Percentiles rank a stretch among this genome's conserved stretches.
Evolutionary conservation across 2,888 invertebrate genomes (phyloP).

Genomic region (Bombylius major): DNA sequence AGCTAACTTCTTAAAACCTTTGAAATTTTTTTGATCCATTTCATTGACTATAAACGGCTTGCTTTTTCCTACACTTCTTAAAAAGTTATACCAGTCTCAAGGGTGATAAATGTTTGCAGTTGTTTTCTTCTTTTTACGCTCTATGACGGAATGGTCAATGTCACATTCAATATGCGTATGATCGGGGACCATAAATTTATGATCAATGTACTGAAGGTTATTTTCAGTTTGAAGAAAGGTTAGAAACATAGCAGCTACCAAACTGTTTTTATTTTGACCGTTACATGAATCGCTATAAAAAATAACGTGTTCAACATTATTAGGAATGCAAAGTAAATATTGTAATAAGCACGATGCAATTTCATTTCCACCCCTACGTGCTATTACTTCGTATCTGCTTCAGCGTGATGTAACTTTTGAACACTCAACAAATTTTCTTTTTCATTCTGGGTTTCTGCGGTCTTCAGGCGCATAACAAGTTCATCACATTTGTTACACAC

Average conservation of each 20-base stretch:
- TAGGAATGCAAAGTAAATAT: too few relatives aligned
- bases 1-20: neutral
- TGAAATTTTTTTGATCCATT: too few relatives aligned
- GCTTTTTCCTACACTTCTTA: neutral
- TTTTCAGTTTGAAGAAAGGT: slow-evolving; percentile 10
- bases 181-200: slow-evolving; percentile 11
- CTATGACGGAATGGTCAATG: too few relatives aligned
- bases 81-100: neutral
- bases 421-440: neutral
- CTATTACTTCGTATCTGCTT: slow-evolving; percentile 4
- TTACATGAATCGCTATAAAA: neutral
- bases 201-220: slow-evolving; percentile 12
- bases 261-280: slow-evolving; percentile 1
- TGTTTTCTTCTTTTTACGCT: slow-evolving; percentile 1
- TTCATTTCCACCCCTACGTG: slow-evolving; percentile 8
- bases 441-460: neutral
- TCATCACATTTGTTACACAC: slow-evolving; percentile 10
- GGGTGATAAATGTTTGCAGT: neutral
- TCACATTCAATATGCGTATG: slow-evolving; percentile 11
- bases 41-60: too few relatives aligned
- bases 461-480: neutral
- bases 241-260: slow-evolving; percentile 3
- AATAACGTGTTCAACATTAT: too few relatives aligned
- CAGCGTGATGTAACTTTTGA: neutral
- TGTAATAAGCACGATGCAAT: slow-evolving; percentile 1